Base-by-base conservation (phyloP, 2,888 invertebrate genomes). In the Drosophila glabriapex region DNA sequence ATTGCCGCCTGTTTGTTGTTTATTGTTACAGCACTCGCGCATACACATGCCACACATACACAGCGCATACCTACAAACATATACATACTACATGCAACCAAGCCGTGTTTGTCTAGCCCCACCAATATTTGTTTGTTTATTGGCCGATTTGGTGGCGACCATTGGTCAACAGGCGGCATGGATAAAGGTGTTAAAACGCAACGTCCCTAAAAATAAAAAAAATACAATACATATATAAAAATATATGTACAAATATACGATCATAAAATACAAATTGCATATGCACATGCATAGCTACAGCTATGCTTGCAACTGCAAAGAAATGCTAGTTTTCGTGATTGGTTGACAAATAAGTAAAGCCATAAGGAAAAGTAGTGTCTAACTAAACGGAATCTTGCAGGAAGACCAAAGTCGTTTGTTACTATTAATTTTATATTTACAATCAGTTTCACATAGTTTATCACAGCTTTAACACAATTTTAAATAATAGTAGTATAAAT, bases 111-210 rank as follows among this genome's bases (percentile, higher is more conserved):
- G 82, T 81, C 75, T 73, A 89, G 85, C 84, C 82, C 74, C 76
- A 72, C 81, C 76, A 73, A 80, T 70, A 64, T 79, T 90, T 91
- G 91, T 91, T 91, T 90, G 84, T 83, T 91, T 91, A 90, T 92
- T 90, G 87, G 82, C 78, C 89, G 84, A 89, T 87, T 90, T 88
- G 78, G 80, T 78, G 85, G 74, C 68, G 70, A 79, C 82, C 81
- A 81, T 82, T 82, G 82, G 80, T 78, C 77, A 89, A 76, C 83
- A 68, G 37, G 50, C 43, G 58, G 58, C 60, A 37, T 37, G 53
- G 62, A 59, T 68, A 56, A 63, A 68, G 76, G 80, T 82, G 80
- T 82, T 64, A 73, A 76, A 79, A 69, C 65, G 68, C 56, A 76
- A 54, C 52, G 35, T 53, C 67, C 16, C 52, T 67, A 52, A 75